Base-by-base conservation (phyloP, 2,113 vertebrate genomes). In the Siniperca knerii region DNA sequence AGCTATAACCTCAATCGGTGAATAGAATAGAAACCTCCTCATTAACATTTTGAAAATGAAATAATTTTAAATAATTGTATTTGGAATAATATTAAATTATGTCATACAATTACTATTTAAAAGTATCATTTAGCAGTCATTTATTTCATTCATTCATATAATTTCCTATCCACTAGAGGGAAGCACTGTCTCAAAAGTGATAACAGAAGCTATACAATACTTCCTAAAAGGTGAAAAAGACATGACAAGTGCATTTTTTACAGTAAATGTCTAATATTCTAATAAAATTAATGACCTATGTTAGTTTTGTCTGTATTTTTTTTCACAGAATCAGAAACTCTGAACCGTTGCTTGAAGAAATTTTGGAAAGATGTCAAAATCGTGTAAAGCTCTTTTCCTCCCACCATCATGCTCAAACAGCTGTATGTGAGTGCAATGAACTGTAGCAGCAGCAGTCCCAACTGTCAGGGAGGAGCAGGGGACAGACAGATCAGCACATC, bases 111-210 rank as follows among this genome's bases (percentile, higher is more conserved):
- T 70, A 20, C 12, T 8, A 25, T 23, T 55, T 70, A 13, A 13
- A 69, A 61, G 29, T 29, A 29, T 29, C 29, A 29, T 29, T 29
- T 29, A n/a, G 15, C 23, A 33, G 8, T 44, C 55, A 50, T 29
- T 60, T 23, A 29, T 42, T 42, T 48, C 18, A 21, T 21, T 20
- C n/a, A 29, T 64, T 35, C 18, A 62, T 2, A 20, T 54, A 0
- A 10, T 50, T 35, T 79, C 3, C 8, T 68, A 6, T 77, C 88
- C 92, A 92, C 86, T 86, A 92, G 92, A 87, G 90, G 92, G 91
- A 42, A 72, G 57, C 90, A 90, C 50, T 72, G 81, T 13, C 87
- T 86, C 25, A 91, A 29, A 79, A 64, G 13, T 79, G 29, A 29
- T 23, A 75, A 18, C 7, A 54, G 2, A 29, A 12, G 4, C 44